Evolutionary conservation across 2,797 vertebrate genomes (phyloP).

Genomic region (Urosaurus nigricauda): DNA sequence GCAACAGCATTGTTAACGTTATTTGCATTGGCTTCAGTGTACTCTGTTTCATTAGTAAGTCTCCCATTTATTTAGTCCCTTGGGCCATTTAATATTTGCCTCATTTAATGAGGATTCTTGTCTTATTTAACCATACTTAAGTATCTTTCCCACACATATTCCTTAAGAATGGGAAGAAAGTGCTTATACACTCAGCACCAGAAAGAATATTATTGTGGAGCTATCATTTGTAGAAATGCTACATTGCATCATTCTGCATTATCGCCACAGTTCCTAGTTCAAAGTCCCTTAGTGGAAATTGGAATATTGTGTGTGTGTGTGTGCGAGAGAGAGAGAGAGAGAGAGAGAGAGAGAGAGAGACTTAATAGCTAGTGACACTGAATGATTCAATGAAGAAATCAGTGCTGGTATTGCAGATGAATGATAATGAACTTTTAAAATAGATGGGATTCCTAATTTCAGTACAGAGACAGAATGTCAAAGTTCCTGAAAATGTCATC

Average conservation of each 20-base stretch:
- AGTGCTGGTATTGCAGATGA: constrained; percentile 37
- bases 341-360: too few species aligned
- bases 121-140: constrained; percentile 70
- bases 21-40: constrained; percentile 57
- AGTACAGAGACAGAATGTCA: constrained; percentile 42
- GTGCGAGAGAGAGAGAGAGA: too few species aligned
- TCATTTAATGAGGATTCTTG: constrained; percentile 68
- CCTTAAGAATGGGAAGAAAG: constrained; percentile 37
- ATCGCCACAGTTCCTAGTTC: constrained; percentile 51
- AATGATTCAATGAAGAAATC: constrained; percentile 49
- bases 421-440: constrained; percentile 44
- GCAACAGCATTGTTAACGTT: constrained; percentile 59
- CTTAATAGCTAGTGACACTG: constrained; percentile 45
- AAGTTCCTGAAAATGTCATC: constrained; percentile 43
- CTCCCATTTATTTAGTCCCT: constrained; percentile 60
- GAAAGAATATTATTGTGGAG: constrained; percentile 55
- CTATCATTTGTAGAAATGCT: constrained; percentile 52
- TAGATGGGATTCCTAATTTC: constrained; percentile 42
- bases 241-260: constrained; percentile 55
- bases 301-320: fast-evolving
- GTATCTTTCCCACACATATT: constrained; percentile 15
- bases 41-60: constrained; percentile 65
- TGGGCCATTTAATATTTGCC: constrained; percentile 66
- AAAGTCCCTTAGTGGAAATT: constrained; percentile 54
- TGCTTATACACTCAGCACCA: constrained; percentile 47